phyloP scores from a whole-genome alignment of 2,797 vertebrate genomes.

The Melanotaenia boesemani region DNA sequence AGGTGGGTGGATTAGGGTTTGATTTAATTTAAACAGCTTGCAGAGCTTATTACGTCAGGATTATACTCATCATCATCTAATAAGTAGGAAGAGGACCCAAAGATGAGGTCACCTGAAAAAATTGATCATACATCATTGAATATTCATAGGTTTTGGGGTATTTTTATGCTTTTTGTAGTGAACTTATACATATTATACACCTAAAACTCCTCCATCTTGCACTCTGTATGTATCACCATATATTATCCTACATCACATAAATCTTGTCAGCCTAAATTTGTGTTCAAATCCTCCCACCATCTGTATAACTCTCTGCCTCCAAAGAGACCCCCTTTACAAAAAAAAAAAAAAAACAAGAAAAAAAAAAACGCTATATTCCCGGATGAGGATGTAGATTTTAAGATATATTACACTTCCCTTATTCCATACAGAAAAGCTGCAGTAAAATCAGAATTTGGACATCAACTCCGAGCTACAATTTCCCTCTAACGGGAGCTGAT shows the following conservation, averaged over 20 bases:
- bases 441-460: constrained; percentile 39
- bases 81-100: constrained; percentile 36
- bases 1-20: constrained; percentile 58
- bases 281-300: constrained; percentile 1
- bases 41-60: constrained; percentile 50
- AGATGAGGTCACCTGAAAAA: constrained; percentile 64
- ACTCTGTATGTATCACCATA: background rate
- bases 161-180: background rate
- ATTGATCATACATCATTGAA: constrained; percentile 37
- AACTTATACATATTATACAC: background rate
- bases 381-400: constrained; percentile 16
- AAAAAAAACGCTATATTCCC: background rate
- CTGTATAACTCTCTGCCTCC: constrained; percentile 14
- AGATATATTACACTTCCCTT: constrained; percentile 7
- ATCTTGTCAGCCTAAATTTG: background rate
- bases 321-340: constrained; percentile 35
- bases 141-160: constrained; percentile 12
- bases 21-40: constrained; percentile 65
- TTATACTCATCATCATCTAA: constrained; percentile 61
- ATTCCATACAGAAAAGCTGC: constrained; percentile 30
- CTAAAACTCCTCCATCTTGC: background rate
- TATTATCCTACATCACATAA: constrained; percentile 10
- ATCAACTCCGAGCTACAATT: constrained; percentile 29
- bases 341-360: no score
- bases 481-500: constrained; percentile 55